Evolutionary conservation across 2,113 vertebrate species (phyloP).

Genomic region (Pelodiscus sinensis): DNA sequence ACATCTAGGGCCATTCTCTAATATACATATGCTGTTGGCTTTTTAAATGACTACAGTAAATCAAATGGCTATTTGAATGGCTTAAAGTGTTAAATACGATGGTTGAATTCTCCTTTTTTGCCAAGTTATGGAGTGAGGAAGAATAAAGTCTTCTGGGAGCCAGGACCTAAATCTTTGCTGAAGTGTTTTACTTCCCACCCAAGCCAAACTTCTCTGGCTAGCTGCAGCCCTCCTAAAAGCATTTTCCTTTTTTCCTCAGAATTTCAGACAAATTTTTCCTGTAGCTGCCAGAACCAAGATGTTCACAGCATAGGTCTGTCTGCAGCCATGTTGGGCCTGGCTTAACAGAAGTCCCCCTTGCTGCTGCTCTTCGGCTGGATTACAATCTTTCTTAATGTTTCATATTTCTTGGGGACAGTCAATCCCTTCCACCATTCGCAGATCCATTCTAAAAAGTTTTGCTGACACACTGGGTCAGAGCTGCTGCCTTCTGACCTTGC

Average conservation of each 20-base stretch:
- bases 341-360: fast-evolving
- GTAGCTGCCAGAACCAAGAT: fast-evolving
- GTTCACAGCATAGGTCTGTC: fast-evolving
- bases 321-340: neutral
- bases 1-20: neutral
- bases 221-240: neutral
- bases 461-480: fast-evolving
- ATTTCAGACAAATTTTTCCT: neutral
- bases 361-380: fast-evolving
- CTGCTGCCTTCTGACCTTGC: neutral
- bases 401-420: neutral
- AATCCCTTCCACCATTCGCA: neutral
- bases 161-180: neutral
- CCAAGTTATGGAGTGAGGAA: neutral
- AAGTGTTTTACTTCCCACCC: neutral
- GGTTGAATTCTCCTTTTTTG: neutral
- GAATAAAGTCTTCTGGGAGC: neutral
- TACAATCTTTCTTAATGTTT: neutral
- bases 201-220: neutral
- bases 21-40: neutral
- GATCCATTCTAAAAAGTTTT: neutral
- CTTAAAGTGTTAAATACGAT: neutral
- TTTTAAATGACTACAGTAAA: neutral
- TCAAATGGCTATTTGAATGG: neutral
- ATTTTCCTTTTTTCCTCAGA: neutral